Conservation (phyloP, 2,888 invertebrate species). For the Eulithis testata region DNA sequence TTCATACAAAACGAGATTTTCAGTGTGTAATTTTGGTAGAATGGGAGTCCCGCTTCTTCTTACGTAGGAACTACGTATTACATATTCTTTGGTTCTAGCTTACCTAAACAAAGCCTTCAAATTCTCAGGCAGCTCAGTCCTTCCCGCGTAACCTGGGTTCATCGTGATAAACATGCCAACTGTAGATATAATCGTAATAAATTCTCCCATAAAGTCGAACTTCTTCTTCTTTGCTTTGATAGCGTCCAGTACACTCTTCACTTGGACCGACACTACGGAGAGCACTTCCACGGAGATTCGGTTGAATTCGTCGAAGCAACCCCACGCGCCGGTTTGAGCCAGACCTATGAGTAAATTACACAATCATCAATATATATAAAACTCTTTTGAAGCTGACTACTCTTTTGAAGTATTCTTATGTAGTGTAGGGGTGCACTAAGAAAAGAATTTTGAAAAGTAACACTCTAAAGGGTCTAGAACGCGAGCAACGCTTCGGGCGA, state of each 20-base stretch:
- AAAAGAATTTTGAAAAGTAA: too few species aligned
- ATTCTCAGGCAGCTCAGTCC: conserved; percentile 95
- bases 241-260: conserved; percentile 93
- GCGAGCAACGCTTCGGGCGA: too few species aligned
- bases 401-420: too few species aligned
- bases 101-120: conserved; percentile 87
- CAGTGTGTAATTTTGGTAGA: too few species aligned
- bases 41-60: too few species aligned
- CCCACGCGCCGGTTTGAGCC: conserved; percentile 98
- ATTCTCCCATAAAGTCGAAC: conserved; percentile 94
- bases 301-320: conserved; percentile 98
- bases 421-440: too few species aligned
- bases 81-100: too few species aligned
- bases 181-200: conserved; percentile 89
- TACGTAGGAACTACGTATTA: too few species aligned
- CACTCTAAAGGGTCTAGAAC: too few species aligned
- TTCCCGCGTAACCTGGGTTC: conserved; percentile 98
- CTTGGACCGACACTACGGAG: conserved; percentile 98
- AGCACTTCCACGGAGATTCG: conserved; percentile 97
- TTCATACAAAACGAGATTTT: too few species aligned
- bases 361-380: too few species aligned
- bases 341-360: conserved; percentile 87
- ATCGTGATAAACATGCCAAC: conserved; percentile 97
- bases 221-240: conserved; percentile 91
- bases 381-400: too few species aligned